These are phyloP conservation scores for Blennius ocellaris DNA, from an alignment of 2,113 vertebrate genomes.

Conservation along the genomic window DNA sequence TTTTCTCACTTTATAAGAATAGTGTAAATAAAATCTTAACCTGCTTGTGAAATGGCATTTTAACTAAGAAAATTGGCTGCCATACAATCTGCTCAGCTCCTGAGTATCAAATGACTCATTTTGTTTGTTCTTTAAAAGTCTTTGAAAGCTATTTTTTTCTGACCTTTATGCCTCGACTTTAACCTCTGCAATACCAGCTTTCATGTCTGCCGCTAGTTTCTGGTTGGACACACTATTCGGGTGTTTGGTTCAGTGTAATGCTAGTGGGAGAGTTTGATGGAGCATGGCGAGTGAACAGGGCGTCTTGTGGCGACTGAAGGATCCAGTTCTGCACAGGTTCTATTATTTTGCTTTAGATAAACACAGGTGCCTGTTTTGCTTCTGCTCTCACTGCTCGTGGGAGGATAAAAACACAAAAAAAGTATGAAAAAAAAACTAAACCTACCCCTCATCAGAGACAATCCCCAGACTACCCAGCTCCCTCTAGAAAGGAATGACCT, in stretches of 20 bases:
- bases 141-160: background rate
- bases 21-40: background rate
- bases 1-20: background rate
- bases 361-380: constrained; percentile 85
- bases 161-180: constrained; percentile 2
- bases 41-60: constrained; percentile 20
- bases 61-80: background rate
- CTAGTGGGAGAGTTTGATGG: constrained; percentile 7
- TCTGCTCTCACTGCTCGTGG: constrained; percentile 76
- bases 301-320: constrained; percentile 46
- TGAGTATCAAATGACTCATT: background rate
- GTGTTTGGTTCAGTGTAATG: constrained; percentile 18
- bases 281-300: constrained; percentile 23
- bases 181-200: constrained; percentile 39
- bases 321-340: constrained; percentile 64
- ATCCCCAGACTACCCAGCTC: constrained; percentile 73
- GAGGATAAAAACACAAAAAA: constrained; percentile 70
- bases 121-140: background rate
- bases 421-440: constrained; percentile 19
- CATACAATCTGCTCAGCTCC: background rate
- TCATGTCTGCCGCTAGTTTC: constrained; percentile 22
- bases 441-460: constrained; percentile 74
- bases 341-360: constrained; percentile 79
- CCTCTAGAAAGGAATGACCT: constrained; percentile 76
- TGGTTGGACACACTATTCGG: constrained; percentile 10